phyloP scores from a whole-genome alignment of 1,140 invertebrate genomes.

The Gonioctena quinquepunctata region DNA sequence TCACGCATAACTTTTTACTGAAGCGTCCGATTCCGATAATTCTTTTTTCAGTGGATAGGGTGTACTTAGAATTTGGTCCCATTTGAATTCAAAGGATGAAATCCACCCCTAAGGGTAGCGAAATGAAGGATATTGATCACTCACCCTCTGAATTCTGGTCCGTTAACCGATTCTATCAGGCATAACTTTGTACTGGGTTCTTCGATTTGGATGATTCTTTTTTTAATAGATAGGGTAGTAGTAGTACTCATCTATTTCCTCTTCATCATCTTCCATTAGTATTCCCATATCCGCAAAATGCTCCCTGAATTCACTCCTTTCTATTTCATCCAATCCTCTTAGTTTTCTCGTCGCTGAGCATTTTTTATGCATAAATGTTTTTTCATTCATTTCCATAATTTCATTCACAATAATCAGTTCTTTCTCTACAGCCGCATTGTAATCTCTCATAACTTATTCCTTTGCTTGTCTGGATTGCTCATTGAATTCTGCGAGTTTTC shows the following conservation, averaged over 20 bases:
- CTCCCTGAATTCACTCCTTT: constrained; percentile 28
- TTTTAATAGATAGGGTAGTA: too few species aligned
- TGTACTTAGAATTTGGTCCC: too few species aligned
- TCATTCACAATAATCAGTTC: constrained; percentile 31
- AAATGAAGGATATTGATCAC: too few species aligned
- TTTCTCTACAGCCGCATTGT: constrained; percentile 34
- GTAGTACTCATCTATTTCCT: constrained; percentile 16
- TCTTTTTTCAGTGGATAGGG: too few species aligned
- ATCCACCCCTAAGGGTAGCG: too few species aligned
- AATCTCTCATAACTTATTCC: constrained; percentile 34
- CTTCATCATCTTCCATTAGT: constrained; percentile 18
- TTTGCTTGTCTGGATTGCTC: constrained; percentile 29
- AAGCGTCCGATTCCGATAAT: too few species aligned
- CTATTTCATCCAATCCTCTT: constrained; percentile 4
- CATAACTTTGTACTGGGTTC: too few species aligned
- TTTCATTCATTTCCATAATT: constrained; percentile 21
- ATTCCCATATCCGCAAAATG: constrained; percentile 35
- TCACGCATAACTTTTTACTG: too few species aligned
- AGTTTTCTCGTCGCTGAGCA: neutral
- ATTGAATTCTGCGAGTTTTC: constrained; percentile 38
- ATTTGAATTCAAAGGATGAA: too few species aligned
- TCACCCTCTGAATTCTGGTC: too few species aligned
- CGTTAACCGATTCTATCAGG: too few species aligned
- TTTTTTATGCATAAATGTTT: neutral
- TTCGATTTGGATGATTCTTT: too few species aligned